These are phyloP conservation scores for Trachymyrmex cornetzi DNA, from an alignment of 1,140 invertebrate species.

Conservation along the genomic window DNA sequence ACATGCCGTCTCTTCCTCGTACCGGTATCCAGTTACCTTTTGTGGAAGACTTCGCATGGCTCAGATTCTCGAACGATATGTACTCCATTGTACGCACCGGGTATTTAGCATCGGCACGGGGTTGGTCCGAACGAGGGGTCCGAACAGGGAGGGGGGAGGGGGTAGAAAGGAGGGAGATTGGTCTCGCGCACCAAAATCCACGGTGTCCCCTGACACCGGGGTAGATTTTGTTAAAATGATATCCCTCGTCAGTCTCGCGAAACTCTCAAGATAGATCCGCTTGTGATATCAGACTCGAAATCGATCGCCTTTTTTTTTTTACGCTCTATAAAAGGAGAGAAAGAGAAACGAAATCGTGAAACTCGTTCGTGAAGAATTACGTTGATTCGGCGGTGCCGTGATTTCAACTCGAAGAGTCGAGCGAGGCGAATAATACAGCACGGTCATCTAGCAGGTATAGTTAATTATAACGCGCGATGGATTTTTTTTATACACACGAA, in stretches of 20 bases:
- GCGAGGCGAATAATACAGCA: neutral
- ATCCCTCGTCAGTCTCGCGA: constrained; percentile 74
- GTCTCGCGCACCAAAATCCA: constrained; percentile 65
- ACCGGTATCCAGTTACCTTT: constrained; percentile 85
- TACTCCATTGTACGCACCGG: constrained; percentile 81
- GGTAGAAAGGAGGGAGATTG: constrained; percentile 12
- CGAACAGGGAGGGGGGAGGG: neutral
- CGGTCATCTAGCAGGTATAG: neutral
- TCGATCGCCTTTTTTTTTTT: constrained; percentile 66
- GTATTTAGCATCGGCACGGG: constrained; percentile 84
- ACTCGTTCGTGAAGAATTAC: constrained; percentile 9
- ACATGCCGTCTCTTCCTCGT: constrained; percentile 82
- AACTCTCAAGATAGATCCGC: constrained; percentile 64
- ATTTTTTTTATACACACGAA: neutral
- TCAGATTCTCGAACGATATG: constrained; percentile 85
- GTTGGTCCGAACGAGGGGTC: constrained; percentile 69
- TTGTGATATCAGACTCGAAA: constrained; percentile 73
- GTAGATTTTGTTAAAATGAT: constrained; percentile 86
- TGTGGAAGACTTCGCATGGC: constrained; percentile 81
- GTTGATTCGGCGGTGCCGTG: neutral
- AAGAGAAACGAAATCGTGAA: constrained; percentile 26
- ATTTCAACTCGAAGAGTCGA: constrained; percentile 24
- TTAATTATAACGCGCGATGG: neutral
- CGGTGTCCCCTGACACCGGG: constrained; percentile 81
- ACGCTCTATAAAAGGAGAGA: neutral